Evolutionary conservation across 1,140 invertebrate species (phyloP).

Genomic region (Diorhabda carinulata): DNA sequence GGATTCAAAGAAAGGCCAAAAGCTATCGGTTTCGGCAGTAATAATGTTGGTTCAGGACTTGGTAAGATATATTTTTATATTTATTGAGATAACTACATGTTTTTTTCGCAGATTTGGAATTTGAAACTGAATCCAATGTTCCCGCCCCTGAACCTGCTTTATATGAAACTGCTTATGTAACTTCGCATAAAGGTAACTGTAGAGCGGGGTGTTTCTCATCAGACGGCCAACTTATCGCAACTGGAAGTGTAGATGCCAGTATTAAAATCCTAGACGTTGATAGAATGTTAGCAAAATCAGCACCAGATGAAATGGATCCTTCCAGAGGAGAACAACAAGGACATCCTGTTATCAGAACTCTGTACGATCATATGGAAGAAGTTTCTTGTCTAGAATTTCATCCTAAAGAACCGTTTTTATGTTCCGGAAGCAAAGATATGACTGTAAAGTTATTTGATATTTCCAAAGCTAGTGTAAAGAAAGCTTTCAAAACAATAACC

Average conservation of each 20-base stretch:
- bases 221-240: constrained; percentile 95
- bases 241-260: constrained; percentile 95
- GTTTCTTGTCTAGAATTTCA: constrained; percentile 97
- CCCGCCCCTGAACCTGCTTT: constrained; percentile 89
- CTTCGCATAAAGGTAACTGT: constrained; percentile 96
- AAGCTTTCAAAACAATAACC: constrained; percentile 91
- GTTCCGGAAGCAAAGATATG: constrained; percentile 90
- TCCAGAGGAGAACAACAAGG: constrained; percentile 77
- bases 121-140: constrained; percentile 87
- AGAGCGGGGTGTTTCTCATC: constrained; percentile 90
- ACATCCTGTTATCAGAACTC: constrained; percentile 95
- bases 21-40: constrained; percentile 61
- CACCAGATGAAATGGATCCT: constrained; percentile 76
- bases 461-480: constrained; percentile 96
- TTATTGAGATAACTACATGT: background rate
- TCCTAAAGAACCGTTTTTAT: constrained; percentile 86
- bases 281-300: constrained; percentile 92
- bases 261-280: constrained; percentile 99
- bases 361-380: constrained; percentile 98
- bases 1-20: constrained; percentile 61
- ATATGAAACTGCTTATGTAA: constrained; percentile 98
- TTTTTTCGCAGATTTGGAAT: constrained; percentile 76
- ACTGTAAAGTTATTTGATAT: constrained; percentile 97
- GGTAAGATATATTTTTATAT: constrained; percentile 45
- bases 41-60: constrained; percentile 76